Conservation (phyloP, 1,140 invertebrate genomes). For the Agrypnia vestita region DNA sequence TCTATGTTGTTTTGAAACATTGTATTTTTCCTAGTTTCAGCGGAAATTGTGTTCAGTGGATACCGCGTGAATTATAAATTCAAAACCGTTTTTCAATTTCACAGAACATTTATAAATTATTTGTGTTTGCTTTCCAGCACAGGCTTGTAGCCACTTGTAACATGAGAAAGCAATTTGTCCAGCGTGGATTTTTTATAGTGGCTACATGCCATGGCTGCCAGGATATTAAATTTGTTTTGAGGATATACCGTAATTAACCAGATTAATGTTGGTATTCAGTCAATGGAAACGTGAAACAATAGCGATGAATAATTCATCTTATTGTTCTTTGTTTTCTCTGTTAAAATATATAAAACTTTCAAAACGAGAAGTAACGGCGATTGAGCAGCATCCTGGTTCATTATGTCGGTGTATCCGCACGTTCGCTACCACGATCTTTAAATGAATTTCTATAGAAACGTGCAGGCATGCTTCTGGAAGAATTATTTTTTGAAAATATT, state of each 20-base stretch:
- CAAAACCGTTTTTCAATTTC: constrained; percentile 32
- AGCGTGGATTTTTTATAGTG: constrained; percentile 9
- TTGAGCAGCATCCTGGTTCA: too few relatives aligned
- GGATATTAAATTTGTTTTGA: constrained; percentile 27
- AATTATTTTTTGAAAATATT: too few relatives aligned
- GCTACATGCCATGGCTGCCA: background rate
- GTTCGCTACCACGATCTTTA: too few relatives aligned
- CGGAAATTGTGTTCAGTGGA: too few relatives aligned
- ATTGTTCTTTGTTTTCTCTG: background rate
- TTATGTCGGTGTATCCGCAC: too few relatives aligned
- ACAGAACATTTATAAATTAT: constrained; percentile 32
- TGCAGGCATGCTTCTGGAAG: too few relatives aligned
- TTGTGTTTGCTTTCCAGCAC: background rate
- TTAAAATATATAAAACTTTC: background rate
- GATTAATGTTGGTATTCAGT: constrained; percentile 27
- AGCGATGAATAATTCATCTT: background rate
- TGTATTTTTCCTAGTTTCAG: too few relatives aligned
- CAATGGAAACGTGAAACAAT: constrained; percentile 18
- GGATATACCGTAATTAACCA: constrained; percentile 15
- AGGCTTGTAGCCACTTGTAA: constrained; percentile 16
- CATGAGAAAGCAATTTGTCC: constrained; percentile 28
- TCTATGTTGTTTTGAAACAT: too few relatives aligned
- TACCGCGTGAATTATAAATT: background rate
- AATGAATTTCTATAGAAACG: too few relatives aligned
- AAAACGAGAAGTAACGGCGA: too few relatives aligned